Percentiles rank a stretch among this genome's conserved stretches.
Evolutionary conservation across 2,888 invertebrate species (phyloP).

Genomic region (Glyphotaelius pellucidus): DNA sequence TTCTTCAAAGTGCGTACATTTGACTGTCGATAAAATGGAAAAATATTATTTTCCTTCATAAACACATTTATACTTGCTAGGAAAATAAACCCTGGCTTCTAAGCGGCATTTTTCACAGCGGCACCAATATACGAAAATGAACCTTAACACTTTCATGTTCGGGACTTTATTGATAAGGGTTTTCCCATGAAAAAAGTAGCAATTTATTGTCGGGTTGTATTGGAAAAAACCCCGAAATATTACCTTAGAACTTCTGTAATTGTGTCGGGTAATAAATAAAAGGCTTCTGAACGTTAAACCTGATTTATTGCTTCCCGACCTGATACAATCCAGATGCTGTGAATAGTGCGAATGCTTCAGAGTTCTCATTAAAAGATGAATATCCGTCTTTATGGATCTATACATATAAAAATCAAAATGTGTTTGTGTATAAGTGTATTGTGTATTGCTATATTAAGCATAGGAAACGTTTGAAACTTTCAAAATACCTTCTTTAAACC

Average conservation of each 20-base stretch:
- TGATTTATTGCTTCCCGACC: slow-evolving; percentile 24
- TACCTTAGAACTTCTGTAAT: slow-evolving; percentile 38
- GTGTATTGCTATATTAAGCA: no score
- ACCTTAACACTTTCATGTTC: background rate
- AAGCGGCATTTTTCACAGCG: background rate
- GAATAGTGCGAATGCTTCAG: background rate
- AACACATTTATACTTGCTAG: background rate
- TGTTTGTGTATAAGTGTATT: no score
- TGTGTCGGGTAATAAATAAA: slow-evolving; percentile 40
- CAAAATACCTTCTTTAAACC: no score
- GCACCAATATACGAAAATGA: slow-evolving; percentile 16
- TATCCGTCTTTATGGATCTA: background rate
- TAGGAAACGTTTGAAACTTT: no score
- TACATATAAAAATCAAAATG: no score
- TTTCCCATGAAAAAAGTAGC: background rate
- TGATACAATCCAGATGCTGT: slow-evolving; percentile 32
- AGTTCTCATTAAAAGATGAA: background rate
- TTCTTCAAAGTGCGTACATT: background rate
- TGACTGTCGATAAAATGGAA: background rate
- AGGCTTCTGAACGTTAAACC: slow-evolving; percentile 29
- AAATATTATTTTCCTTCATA: background rate
- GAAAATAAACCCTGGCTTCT: background rate
- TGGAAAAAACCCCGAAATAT: slow-evolving; percentile 10
- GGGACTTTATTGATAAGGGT: slow-evolving; percentile 33
- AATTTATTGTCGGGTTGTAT: slow-evolving; percentile 44